Evolutionary conservation across 2,888 invertebrate species (phyloP).

Genomic region (Sycophila texana): DNA sequence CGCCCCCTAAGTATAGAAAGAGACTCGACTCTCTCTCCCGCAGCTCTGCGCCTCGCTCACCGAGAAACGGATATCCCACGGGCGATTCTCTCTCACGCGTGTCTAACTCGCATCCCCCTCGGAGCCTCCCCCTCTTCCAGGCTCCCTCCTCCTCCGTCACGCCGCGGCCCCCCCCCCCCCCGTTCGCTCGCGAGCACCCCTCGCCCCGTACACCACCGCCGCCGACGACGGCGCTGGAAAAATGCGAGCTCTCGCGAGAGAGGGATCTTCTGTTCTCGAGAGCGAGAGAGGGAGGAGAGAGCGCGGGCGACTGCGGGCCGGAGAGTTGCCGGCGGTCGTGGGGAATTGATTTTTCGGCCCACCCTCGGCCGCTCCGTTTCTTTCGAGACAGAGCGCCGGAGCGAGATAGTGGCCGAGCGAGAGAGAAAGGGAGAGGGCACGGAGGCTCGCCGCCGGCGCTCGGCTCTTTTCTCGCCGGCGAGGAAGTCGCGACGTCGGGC

Average conservation of each 20-base stretch:
- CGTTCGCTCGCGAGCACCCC: slow-evolving; percentile 47
- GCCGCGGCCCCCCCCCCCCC: neutral
- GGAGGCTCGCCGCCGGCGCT: neutral
- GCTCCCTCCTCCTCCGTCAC: neutral
- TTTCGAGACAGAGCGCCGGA: neutral
- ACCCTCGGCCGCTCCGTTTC: slow-evolving; percentile 29
- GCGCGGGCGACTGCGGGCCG: slow-evolving; percentile 12
- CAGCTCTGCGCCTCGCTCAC: neutral
- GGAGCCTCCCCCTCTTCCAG: neutral
- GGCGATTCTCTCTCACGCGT: slow-evolving; percentile 14
- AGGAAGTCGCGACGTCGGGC: slow-evolving; percentile 62
- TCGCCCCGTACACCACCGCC: neutral
- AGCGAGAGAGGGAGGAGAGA: slow-evolving; percentile 7
- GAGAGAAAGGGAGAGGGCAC: neutral
- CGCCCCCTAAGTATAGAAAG: slow-evolving; percentile 49
- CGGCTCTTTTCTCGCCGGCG: slow-evolving; percentile 21
- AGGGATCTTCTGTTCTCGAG: neutral
- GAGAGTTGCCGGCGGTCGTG: slow-evolving; percentile 13
- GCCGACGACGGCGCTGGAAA: slow-evolving; percentile 3
- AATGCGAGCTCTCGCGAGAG: neutral
- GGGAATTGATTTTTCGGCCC: slow-evolving; percentile 51
- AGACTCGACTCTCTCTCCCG: slow-evolving; percentile 14
- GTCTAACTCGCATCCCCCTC: slow-evolving; percentile 2
- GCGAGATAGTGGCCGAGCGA: neutral
- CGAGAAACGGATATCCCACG: slow-evolving; percentile 8